A percentile compares a stretch with the other conserved stretches of the same genome.
Conservation (phyloP, 2,113 vertebrate species). For the Dasyornis broadbenti region DNA sequence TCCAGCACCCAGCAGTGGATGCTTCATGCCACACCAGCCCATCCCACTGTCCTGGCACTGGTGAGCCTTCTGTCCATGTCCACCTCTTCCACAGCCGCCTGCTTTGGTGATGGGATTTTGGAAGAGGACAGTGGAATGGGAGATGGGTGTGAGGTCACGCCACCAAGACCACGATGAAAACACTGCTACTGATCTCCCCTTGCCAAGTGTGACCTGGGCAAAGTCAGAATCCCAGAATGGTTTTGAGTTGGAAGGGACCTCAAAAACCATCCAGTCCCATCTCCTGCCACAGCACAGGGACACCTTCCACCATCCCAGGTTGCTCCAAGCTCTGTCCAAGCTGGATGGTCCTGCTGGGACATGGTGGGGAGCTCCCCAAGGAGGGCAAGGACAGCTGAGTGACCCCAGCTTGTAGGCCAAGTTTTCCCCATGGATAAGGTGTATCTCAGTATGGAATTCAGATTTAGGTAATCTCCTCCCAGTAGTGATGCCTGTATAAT, state of each 20-base stretch:
- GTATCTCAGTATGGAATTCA: not conserved
- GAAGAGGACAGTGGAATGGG: rapidly evolving
- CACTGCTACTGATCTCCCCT: not conserved
- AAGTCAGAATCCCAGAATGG: not conserved
- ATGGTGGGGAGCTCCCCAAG: not conserved
- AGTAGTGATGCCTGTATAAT: not conserved
- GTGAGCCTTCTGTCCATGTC: not conserved
- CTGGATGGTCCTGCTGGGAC: not conserved
- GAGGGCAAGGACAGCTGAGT: not conserved
- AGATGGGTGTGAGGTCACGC: not conserved
- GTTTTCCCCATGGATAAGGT: not conserved
- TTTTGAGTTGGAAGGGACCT: not conserved
- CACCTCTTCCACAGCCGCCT: not conserved
- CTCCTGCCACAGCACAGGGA: not conserved
- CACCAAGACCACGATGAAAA: not conserved
- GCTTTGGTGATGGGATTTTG: not conserved
- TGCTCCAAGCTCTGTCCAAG: not conserved
- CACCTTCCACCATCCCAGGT: not conserved
- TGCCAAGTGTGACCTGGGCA: not conserved
- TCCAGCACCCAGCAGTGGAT: not conserved
- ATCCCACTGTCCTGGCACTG: rapidly evolving
- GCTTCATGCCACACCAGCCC: rapidly evolving
- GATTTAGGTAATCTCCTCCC: not conserved
- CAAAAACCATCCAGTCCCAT: not conserved
- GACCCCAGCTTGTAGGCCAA: not conserved